Percentiles rank a stretch among this genome's conserved stretches.
phyloP scores from a whole-genome alignment of 2,113 vertebrate species.

The Glaucidium brasilianum region DNA sequence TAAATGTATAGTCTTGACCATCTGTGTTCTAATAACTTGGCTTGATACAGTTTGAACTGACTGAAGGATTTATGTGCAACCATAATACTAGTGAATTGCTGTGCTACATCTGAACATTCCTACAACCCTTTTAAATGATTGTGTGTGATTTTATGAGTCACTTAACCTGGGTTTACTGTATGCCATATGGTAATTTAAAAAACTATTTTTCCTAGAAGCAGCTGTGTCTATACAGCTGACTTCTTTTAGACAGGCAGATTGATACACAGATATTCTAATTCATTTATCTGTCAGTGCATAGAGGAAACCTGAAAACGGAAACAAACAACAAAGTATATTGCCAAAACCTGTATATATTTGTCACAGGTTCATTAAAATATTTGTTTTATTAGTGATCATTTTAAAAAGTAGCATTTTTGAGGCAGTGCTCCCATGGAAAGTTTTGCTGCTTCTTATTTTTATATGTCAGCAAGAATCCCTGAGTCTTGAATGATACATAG shows the following conservation, averaged over 20 bases:
- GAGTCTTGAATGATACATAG: not conserved
- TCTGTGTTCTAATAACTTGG: not conserved
- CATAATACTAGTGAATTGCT: not conserved
- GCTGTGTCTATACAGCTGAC: not conserved
- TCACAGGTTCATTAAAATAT: not conserved
- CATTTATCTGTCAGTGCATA: not conserved
- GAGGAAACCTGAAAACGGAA: not conserved
- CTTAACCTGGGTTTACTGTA: not conserved
- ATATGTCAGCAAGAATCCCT: not conserved
- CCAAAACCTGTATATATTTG: not conserved
- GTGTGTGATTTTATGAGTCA: not conserved
- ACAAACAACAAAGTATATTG: not conserved
- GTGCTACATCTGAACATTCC: not conserved
- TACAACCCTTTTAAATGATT: not conserved
- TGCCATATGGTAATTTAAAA: not conserved
- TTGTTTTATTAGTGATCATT: not conserved
- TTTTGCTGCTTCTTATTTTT: not conserved
- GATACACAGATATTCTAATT: not conserved
- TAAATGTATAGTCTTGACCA: not conserved
- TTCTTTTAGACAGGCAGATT: not conserved
- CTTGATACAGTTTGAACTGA: not conserved
- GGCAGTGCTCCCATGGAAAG: not conserved
- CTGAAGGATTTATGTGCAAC: not conserved
- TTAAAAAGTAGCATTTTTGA: not conserved
- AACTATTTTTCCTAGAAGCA: not conserved